A percentile compares a stretch with the other conserved stretches of the same genome.
Evolutionary conservation across 2,888 invertebrate species (phyloP).

Genomic region (Sphecodes monilicornis): DNA sequence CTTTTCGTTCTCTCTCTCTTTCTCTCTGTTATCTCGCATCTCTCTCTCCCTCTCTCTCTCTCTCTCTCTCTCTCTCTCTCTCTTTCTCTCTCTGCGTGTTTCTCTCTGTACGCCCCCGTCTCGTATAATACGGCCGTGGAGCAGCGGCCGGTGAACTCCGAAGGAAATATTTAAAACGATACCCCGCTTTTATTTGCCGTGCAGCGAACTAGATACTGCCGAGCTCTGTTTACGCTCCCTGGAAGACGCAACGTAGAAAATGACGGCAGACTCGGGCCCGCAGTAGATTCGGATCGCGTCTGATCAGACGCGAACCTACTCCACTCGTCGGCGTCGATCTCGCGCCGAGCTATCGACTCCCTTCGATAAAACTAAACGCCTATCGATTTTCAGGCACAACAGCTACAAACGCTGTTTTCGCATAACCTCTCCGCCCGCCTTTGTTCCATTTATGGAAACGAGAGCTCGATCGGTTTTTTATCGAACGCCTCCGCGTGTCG

Average conservation of each 20-base stretch:
- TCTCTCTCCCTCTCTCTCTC: background rate
- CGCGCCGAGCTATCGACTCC: background rate
- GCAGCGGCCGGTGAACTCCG: slow-evolving; percentile 12
- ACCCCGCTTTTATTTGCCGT: background rate
- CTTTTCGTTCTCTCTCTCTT: background rate
- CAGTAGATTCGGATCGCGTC: slow-evolving; percentile 26
- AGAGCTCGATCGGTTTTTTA: background rate
- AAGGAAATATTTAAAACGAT: slow-evolving; percentile 34
- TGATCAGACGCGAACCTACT: slow-evolving; percentile 49
- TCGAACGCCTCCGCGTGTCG: background rate
- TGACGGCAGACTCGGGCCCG: background rate
- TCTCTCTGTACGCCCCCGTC: background rate
- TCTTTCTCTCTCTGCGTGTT: accelerated
- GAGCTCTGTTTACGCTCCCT: slow-evolving; percentile 1
- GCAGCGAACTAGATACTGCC: background rate
- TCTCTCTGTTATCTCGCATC: background rate
- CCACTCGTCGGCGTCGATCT: slow-evolving; percentile 39
- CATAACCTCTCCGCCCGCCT: background rate
- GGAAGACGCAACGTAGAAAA: background rate
- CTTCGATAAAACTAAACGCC: background rate
- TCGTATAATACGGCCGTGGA: slow-evolving; percentile 10
- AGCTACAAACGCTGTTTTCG: background rate
- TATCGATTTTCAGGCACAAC: background rate
- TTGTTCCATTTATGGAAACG: slow-evolving; percentile 2
- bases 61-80: background rate